phyloP scores from a whole-genome alignment of 1,140 invertebrate genomes.

The Megathymus violae region DNA sequence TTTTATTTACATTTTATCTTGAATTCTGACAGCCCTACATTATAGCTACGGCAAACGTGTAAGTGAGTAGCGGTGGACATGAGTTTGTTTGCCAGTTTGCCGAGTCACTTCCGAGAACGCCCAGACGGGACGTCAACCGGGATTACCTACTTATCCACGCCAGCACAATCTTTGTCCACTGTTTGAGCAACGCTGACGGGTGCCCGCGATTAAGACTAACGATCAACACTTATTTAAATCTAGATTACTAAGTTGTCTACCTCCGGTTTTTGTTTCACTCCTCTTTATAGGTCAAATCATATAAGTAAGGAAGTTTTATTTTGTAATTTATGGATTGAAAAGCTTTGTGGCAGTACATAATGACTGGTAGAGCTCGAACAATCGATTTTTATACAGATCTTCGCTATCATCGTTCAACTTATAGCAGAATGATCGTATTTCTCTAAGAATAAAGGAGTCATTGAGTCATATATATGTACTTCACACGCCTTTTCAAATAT shows the following conservation, averaged over 20 bases:
- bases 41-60: conserved; percentile 18
- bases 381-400: neutral
- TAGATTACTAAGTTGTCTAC: conserved; percentile 20
- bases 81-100: conserved; percentile 20
- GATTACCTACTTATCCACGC: conserved; percentile 31
- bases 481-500: no score
- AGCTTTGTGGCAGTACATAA: no score
- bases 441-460: no score
- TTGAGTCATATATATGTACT: no score
- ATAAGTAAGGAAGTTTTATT: conserved; percentile 10
- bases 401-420: no score
- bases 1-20: neutral
- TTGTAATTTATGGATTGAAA: neutral
- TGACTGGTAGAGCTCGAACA: no score
- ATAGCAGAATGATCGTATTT: no score
- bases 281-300: conserved; percentile 12
- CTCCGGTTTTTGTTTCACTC: conserved; percentile 17
- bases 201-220: conserved; percentile 27
- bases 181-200: conserved; percentile 25
- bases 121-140: conserved; percentile 22
- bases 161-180: conserved; percentile 20
- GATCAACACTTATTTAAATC: conserved; percentile 21
- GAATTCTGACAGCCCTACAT: conserved; percentile 20
- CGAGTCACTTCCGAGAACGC: conserved; percentile 24
- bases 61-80: conserved; percentile 22